A percentile compares a stretch with the other conserved stretches of the same genome.
phyloP scores from a whole-genome alignment of 2,888 invertebrate species.

The Zele albiditarsus region DNA sequence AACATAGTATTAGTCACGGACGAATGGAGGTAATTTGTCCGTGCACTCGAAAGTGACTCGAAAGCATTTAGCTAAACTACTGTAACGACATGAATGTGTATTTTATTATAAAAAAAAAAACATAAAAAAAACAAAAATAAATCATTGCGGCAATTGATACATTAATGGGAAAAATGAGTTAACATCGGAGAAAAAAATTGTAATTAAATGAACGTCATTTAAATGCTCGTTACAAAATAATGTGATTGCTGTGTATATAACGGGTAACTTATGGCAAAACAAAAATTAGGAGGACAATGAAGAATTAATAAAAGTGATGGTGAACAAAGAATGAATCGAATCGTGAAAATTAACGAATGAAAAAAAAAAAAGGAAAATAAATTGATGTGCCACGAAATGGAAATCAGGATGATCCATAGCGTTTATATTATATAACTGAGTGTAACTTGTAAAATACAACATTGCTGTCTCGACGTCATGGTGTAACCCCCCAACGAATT shows the following conservation, averaged over 20 bases:
- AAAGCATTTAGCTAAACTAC: constrained; percentile 31
- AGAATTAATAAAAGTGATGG: constrained; percentile 4
- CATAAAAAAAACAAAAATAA: constrained; percentile 43
- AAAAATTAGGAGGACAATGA: neutral
- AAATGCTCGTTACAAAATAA: constrained; percentile 10
- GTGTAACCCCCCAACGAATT: neutral
- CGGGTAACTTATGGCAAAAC: constrained; percentile 30
- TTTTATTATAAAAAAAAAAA: constrained; percentile 64
- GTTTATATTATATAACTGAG: constrained; percentile 49
- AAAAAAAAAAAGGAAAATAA: constrained; percentile 27
- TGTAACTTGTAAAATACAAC: constrained; percentile 46
- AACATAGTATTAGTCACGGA: constrained; percentile 24
- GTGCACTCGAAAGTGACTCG: constrained; percentile 35
- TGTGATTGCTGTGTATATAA: constrained; percentile 31
- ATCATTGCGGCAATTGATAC: constrained; percentile 1
- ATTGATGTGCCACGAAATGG: constrained; percentile 43
- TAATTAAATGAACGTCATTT: constrained; percentile 28
- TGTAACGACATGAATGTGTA: constrained; percentile 67
- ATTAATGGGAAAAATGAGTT: neutral
- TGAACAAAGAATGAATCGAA: neutral
- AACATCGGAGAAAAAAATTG: constrained; percentile 5
- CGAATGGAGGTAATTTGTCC: constrained; percentile 7
- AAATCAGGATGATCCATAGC: constrained; percentile 44
- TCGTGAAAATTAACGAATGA: constrained; percentile 22
- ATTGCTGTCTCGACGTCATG: constrained; percentile 22